Evolutionary conservation across 1,140 invertebrate genomes (phyloP).

Genomic region (Philopotamus ludificatus): DNA sequence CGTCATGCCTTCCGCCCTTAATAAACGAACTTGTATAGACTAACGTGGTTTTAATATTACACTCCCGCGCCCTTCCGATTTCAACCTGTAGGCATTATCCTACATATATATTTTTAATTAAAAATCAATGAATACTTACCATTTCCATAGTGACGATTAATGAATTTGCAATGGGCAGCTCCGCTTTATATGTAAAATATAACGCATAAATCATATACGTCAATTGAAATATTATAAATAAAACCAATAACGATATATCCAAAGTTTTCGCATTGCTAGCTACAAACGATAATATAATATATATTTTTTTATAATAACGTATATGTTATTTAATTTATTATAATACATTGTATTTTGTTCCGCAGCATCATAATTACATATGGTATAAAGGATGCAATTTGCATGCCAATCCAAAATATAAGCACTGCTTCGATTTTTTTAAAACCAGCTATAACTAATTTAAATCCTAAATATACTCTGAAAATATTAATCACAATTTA

Average conservation of each 20-base stretch:
- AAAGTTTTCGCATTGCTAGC: not conserved
- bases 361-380: constrained; percentile 53
- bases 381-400: constrained; percentile 51
- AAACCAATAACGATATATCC: not conserved
- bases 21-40: too few relatives aligned
- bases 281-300: not conserved
- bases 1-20: too few relatives aligned
- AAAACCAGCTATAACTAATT: constrained; percentile 51
- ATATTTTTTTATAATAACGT: not conserved
- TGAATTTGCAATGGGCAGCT: not conserved
- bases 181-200: not conserved
- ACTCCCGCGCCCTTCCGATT: too few relatives aligned
- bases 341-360: constrained; percentile 39
- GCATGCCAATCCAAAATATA: constrained; percentile 53
- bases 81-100: too few relatives aligned
- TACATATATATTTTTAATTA: too few relatives aligned
- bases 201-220: not conserved
- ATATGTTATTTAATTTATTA: constrained; percentile 14
- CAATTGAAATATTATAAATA: not conserved
- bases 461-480: constrained; percentile 54
- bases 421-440: constrained; percentile 51
- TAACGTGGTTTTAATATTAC: too few relatives aligned
- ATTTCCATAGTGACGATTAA: not conserved
- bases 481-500: not conserved
- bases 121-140: not conserved